These are phyloP conservation scores for Diplodus sargus DNA, from an alignment of 2,797 vertebrate genomes.

Conservation along the genomic window DNA sequence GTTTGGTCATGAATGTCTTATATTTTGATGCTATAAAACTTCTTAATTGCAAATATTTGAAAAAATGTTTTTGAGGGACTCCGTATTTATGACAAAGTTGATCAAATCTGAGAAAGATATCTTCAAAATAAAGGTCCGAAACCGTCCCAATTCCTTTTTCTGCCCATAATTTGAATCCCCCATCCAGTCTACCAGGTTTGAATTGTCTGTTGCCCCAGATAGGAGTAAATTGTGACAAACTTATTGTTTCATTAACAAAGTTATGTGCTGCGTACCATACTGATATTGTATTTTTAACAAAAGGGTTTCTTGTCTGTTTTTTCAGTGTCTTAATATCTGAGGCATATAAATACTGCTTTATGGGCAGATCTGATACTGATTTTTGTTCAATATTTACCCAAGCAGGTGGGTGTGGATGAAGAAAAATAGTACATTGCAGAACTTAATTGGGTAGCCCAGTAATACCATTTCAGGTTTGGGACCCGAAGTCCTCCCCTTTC, in stretches of 20 bases:
- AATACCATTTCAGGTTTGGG: too few species aligned
- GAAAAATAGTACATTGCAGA: too few species aligned
- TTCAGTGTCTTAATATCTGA: too few species aligned
- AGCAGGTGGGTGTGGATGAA: too few species aligned
- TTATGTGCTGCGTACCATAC: slow-evolving; percentile 5
- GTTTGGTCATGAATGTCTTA: background rate
- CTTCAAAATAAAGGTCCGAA: background rate
- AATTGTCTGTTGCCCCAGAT: background rate
- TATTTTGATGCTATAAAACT: background rate
- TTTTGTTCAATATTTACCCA: too few species aligned
- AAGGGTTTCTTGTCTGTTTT: too few species aligned
- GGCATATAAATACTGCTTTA: too few species aligned
- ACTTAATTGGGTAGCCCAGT: too few species aligned
- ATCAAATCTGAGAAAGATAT: background rate
- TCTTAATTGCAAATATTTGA: background rate
- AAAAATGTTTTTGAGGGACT: background rate
- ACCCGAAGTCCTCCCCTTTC: too few species aligned
- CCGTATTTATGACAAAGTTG: background rate
- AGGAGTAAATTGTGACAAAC: slow-evolving; percentile 3
- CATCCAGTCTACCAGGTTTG: background rate
- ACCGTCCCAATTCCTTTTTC: background rate
- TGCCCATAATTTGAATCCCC: slow-evolving; percentile 19
- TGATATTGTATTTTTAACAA: too few species aligned
- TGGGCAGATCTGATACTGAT: too few species aligned
- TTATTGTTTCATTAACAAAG: background rate